Percentiles rank a stretch among this genome's conserved stretches.
Conservation (phyloP, 2,797 vertebrate genomes). For the Poeciliopsis turneri region DNA sequence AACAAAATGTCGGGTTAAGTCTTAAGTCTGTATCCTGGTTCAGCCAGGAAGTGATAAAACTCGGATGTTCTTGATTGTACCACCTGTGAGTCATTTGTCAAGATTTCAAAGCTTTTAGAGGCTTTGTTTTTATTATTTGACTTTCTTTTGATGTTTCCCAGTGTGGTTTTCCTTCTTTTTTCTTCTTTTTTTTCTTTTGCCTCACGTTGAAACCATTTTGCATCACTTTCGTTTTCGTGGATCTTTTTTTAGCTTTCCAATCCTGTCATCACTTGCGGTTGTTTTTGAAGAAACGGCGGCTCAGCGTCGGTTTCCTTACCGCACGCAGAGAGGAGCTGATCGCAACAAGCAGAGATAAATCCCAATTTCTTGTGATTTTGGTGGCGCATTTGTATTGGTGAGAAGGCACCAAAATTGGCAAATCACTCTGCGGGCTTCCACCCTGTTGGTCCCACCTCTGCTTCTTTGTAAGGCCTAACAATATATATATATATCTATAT, state of each 20-base stretch:
- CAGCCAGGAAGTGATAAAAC: slow-evolving; percentile 16
- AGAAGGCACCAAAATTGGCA: neutral
- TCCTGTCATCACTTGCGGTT: neutral
- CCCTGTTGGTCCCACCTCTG: neutral
- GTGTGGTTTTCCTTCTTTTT: too few relatives aligned
- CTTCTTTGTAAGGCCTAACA: slow-evolving; percentile 11
- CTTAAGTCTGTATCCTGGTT: neutral
- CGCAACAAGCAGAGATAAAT: neutral
- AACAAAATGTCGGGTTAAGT: neutral
- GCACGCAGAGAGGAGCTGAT: neutral
- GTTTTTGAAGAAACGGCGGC: neutral
- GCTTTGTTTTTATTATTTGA: neutral
- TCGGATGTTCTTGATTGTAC: neutral
- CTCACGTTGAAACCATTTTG: too few relatives aligned
- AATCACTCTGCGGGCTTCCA: slow-evolving; percentile 14
- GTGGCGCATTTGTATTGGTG: neutral
- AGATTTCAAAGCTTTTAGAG: neutral
- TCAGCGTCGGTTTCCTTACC: neutral
- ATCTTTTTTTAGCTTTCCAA: neutral
- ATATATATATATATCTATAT: neutral
- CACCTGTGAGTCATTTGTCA: neutral
- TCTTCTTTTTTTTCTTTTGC: too few relatives aligned
- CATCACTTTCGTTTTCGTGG: neutral
- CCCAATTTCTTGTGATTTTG: slow-evolving; percentile 4
- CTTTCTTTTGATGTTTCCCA: neutral